Evolutionary conservation across 2,113 vertebrate genomes (phyloP).

Genomic region (Otolemur garnettii): DNA sequence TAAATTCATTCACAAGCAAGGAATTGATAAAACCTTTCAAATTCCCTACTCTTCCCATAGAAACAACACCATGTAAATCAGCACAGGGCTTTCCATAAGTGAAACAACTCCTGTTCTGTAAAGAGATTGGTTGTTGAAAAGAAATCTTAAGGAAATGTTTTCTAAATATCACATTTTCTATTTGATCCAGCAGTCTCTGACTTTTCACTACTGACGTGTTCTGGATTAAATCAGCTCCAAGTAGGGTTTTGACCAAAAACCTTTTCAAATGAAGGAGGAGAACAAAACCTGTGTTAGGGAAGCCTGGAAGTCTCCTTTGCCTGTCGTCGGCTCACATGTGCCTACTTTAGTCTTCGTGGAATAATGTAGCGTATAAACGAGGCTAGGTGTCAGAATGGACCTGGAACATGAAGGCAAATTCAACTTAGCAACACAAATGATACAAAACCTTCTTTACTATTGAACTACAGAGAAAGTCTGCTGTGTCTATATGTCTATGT

Average conservation of each 20-base stretch:
- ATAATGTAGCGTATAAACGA: not conserved
- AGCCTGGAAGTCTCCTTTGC: not conserved
- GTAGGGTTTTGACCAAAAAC: not conserved
- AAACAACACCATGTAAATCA: not conserved
- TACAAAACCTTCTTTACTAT: not conserved
- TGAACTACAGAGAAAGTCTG: not conserved
- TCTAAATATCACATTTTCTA: slow-evolving; percentile 17
- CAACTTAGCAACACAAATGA: not conserved
- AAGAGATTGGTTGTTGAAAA: not conserved
- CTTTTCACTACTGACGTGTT: not conserved
- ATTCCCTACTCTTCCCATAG: not conserved
- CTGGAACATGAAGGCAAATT: not conserved
- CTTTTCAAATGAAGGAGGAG: slow-evolving; percentile 12
- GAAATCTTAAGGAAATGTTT: not conserved
- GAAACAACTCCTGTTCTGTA: not conserved
- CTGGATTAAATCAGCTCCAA: not conserved
- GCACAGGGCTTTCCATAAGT: not conserved
- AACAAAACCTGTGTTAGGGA: not conserved
- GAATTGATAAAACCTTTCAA: not conserved
- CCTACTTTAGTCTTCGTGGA: not conserved
- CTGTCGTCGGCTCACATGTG: not conserved
- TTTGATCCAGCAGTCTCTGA: not conserved
- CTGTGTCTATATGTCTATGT: not conserved
- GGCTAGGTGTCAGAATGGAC: not conserved
- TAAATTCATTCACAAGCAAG: slow-evolving; percentile 13